Conservation (phyloP, 2,888 invertebrate species). For the Xanthia icteritia region DNA sequence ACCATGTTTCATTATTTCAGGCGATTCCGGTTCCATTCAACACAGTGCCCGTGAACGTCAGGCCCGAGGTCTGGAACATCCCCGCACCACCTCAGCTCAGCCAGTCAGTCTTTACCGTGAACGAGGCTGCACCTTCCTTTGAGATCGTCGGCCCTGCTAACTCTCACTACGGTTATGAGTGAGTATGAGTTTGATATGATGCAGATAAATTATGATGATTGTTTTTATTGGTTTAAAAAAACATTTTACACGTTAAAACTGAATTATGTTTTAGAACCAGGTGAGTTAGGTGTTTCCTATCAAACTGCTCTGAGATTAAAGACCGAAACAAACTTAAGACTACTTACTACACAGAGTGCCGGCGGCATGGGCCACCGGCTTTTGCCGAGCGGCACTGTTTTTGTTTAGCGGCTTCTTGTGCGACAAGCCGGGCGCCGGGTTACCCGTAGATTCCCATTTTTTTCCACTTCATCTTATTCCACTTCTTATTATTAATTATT, state of each 20-base stretch:
- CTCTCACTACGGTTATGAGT: conserved; percentile 40
- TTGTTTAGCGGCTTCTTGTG: too few species aligned
- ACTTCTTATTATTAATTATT: too few species aligned
- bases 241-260: background rate
- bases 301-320: too few species aligned
- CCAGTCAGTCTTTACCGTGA: conserved; percentile 21
- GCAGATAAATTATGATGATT: too few species aligned
- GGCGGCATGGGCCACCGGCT: too few species aligned
- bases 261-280: background rate
- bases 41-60: conserved; percentile 33
- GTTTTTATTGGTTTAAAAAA: too few species aligned
- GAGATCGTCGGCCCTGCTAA: conserved; percentile 21
- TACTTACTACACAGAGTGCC: too few species aligned
- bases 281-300: background rate
- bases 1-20: conserved; percentile 19
- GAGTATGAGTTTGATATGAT: conserved; percentile 11
- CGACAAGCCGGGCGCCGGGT: too few species aligned
- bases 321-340: background rate
- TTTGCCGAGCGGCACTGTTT: too few species aligned
- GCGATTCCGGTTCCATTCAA: conserved; percentile 23
- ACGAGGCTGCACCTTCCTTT: conserved; percentile 17
- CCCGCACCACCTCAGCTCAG: conserved; percentile 22
- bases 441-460: background rate
- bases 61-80: conserved; percentile 25
- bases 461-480: background rate